Percentiles rank a stretch among this genome's conserved stretches.
These are phyloP conservation scores for Vanessa cardui DNA, from an alignment of 2,888 invertebrate species.

Conservation along the genomic window DNA sequence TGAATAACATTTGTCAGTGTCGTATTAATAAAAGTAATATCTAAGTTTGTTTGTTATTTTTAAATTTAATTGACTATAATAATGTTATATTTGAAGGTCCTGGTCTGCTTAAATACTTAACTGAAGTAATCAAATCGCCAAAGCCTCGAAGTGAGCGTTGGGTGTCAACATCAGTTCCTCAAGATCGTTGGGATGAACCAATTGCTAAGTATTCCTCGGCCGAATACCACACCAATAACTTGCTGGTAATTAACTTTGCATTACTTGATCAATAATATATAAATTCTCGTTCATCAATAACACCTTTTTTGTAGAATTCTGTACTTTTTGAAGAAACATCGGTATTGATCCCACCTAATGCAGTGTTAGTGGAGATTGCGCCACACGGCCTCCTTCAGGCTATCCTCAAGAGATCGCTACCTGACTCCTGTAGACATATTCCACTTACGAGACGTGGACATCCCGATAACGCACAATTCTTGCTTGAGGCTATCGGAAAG, in stretches of 20 bases:
- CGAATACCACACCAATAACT: slow-evolving; percentile 92
- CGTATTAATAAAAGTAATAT: no score
- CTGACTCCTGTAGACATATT: slow-evolving; percentile 84
- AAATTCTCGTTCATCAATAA: not conserved
- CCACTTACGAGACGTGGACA: slow-evolving; percentile 88
- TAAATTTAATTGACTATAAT: no score
- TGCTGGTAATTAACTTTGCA: slow-evolving; percentile 77
- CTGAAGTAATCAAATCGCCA: slow-evolving; percentile 82
- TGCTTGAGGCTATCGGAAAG: slow-evolving; percentile 86
- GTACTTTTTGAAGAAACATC: slow-evolving; percentile 92
- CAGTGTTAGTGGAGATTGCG: slow-evolving; percentile 93
- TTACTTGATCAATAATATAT: not conserved
- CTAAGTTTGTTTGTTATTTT: no score
- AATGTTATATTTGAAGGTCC: slow-evolving; percentile 55
- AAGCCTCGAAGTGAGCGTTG: slow-evolving; percentile 86
- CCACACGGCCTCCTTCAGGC: slow-evolving; percentile 95
- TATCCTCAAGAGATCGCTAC: slow-evolving; percentile 90
- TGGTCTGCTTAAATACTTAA: slow-evolving; percentile 81
- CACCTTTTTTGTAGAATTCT: slow-evolving; percentile 76
- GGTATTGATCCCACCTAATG: slow-evolving; percentile 88
- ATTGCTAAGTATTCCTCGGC: slow-evolving; percentile 85
- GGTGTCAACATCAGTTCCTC: slow-evolving; percentile 91
- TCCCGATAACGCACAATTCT: slow-evolving; percentile 80
- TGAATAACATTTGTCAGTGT: no score
- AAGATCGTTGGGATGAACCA: slow-evolving; percentile 80